phyloP scores from a whole-genome alignment of 2,797 vertebrate species.

The Schizothorax lantsangensis region DNA sequence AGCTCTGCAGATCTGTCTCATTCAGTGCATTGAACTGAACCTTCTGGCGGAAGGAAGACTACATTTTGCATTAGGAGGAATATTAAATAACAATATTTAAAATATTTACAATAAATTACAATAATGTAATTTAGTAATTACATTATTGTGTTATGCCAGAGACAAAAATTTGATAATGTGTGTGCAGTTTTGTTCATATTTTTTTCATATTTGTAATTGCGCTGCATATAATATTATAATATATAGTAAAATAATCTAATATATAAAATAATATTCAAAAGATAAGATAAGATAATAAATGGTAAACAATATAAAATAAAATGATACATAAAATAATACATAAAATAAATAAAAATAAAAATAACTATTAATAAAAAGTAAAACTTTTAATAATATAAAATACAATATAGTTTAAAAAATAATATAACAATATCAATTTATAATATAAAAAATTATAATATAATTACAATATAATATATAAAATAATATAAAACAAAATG shows the following conservation, averaged over 20 bases:
- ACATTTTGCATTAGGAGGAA: neutral
- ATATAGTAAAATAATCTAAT: neutral
- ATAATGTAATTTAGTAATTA: neutral
- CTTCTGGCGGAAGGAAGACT: neutral
- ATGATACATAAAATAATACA: neutral
- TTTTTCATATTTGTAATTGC: neutral
- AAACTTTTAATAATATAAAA: neutral
- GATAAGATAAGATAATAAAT: neutral
- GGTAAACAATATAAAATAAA: neutral
- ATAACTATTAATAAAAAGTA: neutral
- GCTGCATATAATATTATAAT: neutral
- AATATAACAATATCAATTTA: neutral
- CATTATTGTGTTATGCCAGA: neutral
- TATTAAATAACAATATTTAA: neutral
- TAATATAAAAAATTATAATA: neutral
- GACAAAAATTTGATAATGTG: neutral
- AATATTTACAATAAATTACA: neutral
- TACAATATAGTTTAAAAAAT: neutral
- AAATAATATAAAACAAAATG: neutral
- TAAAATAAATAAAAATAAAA: neutral
- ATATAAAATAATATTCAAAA: no score
- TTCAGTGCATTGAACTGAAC: neutral
- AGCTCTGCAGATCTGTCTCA: conserved; percentile 6
- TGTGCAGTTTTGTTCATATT: neutral
- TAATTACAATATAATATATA: neutral